These are phyloP conservation scores for Melitaea athalia DNA, from an alignment of 2,888 invertebrate genomes.

Conservation along the genomic window DNA sequence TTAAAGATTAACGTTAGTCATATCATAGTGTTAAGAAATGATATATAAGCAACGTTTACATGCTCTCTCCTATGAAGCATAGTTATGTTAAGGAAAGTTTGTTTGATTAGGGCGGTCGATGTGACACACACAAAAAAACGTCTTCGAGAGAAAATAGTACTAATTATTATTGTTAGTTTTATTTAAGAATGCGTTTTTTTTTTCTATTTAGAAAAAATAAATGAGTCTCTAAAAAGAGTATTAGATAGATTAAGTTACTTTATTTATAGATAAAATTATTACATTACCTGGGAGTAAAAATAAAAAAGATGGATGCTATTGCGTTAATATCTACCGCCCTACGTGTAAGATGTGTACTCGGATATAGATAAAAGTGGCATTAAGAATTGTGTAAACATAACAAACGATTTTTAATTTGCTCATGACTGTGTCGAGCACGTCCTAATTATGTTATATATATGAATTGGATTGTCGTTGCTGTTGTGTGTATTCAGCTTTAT, in stretches of 20 bases:
- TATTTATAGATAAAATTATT: not conserved
- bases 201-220: not conserved
- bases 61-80: slow-evolving; percentile 8
- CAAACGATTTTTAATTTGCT: slow-evolving; percentile 49
- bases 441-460: slow-evolving; percentile 42
- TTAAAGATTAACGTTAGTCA: slow-evolving; percentile 54
- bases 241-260: not conserved
- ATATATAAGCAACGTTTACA: slow-evolving; percentile 25
- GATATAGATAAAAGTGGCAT: not conserved
- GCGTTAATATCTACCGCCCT: not conserved
- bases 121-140: not conserved
- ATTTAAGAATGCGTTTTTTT: not conserved
- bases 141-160: not conserved
- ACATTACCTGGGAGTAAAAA: not conserved
- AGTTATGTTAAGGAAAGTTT: not conserved
- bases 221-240: not conserved
- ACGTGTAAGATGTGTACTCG: not conserved
- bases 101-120: not conserved
- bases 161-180: not conserved
- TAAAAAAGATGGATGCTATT: too few species aligned
- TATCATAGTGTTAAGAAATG: slow-evolving; percentile 52
- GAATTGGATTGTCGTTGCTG: slow-evolving; percentile 26
- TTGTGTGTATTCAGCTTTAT: slow-evolving; percentile 32
- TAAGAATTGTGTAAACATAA: slow-evolving; percentile 23
- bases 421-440: slow-evolving; percentile 61